Base-by-base conservation (phyloP, 2,888 invertebrate genomes). In the Phalera bucephala region DNA sequence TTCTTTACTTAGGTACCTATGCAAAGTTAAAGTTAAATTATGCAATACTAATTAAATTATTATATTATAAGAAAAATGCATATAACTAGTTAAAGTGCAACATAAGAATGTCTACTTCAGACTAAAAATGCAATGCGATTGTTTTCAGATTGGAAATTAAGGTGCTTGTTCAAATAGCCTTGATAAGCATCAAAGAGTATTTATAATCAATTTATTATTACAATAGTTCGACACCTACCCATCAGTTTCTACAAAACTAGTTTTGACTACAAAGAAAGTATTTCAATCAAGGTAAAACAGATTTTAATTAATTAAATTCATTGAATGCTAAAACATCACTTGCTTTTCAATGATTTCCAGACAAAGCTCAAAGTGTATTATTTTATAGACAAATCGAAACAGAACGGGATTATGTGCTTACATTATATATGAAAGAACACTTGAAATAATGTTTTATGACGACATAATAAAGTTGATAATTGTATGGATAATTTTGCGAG, bases 291-390 rank as follows among this genome's bases (percentile, higher is more conserved):
- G 51, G 65, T 14, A 72, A 66, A 72, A 69, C 64, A 50, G 60
- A 73, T 83, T 84, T 81, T 83, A 82, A 86, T 87, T 80, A 85
- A 86, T 85, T 80, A 84, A 83, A 78, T 86, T 83, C 72, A 79
- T 77, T 82, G 71, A 80, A 77, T 69, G 72, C 75, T 76, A 72
- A 80, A 86, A 85, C 87, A 85, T 80, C 84, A 79, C 80, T 84
- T 82, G 76, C 79, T 77, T 80, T 76, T 74, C 80, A 83, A 79
- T 81, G 79, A 80, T 65, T 75, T 52, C 50, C 85, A 79, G 80
- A 87, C 88, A 88, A 88, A 85, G 85, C 80, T 72, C 80, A 84
- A 86, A 87, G 84, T 86, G 85, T 87, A 88, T 89, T 88, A 89
- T 88, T 87, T 87, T 81, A 87, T 87, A 80, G 80, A 82, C 80